Conservation (phyloP, 2,888 invertebrate genomes). For the Xylota sylvarum region DNA sequence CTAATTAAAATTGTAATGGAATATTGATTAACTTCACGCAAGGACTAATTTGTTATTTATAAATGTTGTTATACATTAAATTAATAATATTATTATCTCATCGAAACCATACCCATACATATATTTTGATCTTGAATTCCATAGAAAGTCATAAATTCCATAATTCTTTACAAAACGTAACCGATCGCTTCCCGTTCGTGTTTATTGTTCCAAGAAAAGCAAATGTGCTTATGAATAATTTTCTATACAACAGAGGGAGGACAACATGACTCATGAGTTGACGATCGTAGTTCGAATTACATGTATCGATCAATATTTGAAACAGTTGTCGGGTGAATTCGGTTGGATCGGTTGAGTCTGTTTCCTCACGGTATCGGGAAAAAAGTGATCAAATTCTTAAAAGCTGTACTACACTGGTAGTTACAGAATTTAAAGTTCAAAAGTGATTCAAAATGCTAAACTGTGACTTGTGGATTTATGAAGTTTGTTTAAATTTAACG, state of each 20-base stretch:
- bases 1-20: slow-evolving; percentile 50
- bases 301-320: neutral
- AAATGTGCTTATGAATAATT: neutral
- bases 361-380: neutral
- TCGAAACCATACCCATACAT: too few species aligned
- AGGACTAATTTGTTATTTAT: slow-evolving; percentile 29
- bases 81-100: too few species aligned
- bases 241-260: neutral
- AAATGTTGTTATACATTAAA: slow-evolving; percentile 16
- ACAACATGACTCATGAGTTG: slow-evolving; percentile 3
- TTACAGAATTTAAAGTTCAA: neutral
- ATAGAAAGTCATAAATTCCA: neutral
- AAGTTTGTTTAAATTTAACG: too few species aligned
- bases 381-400: neutral
- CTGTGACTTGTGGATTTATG: too few species aligned
- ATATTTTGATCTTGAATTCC: neutral
- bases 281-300: neutral
- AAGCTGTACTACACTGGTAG: neutral
- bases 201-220: slow-evolving; percentile 9
- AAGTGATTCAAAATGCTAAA: neutral
- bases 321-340: slow-evolving; percentile 25
- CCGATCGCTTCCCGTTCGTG: slow-evolving; percentile 6
- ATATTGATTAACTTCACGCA: slow-evolving; percentile 14
- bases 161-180: slow-evolving; percentile 4
- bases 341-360: slow-evolving; percentile 4